These are phyloP conservation scores for Rhinolophus ferrumequinum DNA, from an alignment of 2,113 vertebrate species.

Conservation along the genomic window DNA sequence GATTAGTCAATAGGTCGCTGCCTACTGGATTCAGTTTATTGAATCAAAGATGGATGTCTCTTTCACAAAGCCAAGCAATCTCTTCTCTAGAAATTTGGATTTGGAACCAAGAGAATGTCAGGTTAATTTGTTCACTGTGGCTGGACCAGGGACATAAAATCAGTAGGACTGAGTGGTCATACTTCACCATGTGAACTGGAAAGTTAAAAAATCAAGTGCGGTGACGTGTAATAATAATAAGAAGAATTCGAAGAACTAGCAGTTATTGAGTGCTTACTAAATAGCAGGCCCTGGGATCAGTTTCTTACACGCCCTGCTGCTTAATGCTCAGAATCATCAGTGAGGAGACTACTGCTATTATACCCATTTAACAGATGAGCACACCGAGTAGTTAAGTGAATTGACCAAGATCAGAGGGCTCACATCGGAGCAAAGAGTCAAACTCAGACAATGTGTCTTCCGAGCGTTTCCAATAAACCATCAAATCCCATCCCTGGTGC, in stretches of 20 bases:
- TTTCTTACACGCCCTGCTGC: neutral
- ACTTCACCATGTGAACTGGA: neutral
- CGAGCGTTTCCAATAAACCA: neutral
- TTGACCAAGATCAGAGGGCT: neutral
- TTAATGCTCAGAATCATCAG: neutral
- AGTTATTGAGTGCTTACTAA: neutral
- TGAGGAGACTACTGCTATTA: neutral
- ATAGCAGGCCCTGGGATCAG: neutral
- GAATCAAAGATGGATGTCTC: neutral
- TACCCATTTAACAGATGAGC: neutral
- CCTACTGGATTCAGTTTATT: neutral
- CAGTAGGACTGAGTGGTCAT: neutral
- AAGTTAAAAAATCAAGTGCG: conserved; percentile 30
- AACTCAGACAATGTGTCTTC: neutral
- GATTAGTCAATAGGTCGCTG: neutral
- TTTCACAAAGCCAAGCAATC: neutral
- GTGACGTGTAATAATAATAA: neutral
- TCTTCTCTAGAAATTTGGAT: neutral
- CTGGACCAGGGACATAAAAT: neutral
- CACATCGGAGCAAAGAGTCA: neutral
- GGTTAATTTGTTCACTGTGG: neutral
- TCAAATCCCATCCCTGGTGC: neutral
- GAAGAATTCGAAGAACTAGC: neutral
- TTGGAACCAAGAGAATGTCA: neutral
- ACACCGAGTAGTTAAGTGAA: neutral